Evolutionary conservation across 2,113 vertebrate species (phyloP), one percentile per base, ranked within the genome.

Genomic region (Felis chaus): DNA sequence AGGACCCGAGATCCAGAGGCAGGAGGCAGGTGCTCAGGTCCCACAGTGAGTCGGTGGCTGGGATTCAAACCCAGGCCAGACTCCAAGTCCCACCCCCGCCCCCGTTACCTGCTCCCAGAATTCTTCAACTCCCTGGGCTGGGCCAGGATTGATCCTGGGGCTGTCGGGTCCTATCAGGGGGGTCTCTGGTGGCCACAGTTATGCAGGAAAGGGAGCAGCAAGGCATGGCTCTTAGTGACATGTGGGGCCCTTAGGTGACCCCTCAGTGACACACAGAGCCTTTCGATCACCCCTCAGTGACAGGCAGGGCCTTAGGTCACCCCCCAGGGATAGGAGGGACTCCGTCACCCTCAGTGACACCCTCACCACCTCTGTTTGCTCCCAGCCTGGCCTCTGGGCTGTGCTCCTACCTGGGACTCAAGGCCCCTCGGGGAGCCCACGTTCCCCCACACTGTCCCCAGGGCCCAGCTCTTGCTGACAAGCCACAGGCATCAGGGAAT

Each of bases 1-100:
- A 82, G 12, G 69, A 39, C 12, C 50, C 1, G 0, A 71, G 14
- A 12, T 7, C n/a, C 14, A 45, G 11, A 15, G 10, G 25, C 0
- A 7, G 19, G 27, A 39, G 7, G 45, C 25, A 23, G 73, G 13
- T n/a, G 27, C 48, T 93, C n/a, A 33, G 2, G 27, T 45, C 79
- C 11, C 12, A 1, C 73, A 29, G 6, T 29, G 48, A 33, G 63
- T n/a, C 68, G 5, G 45, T 0, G 41, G 19, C 88, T 86, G 21
- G 5, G 50, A 84, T 29, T 23, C 66, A 19, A 69, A 89, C 33
- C 61, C 83, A 50, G 48, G 3, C 13, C 55, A 11, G 36, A 69
- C 41, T 63, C 48, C 53, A 61, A 23, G 9, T 16, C 3, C 15
- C 33, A 82, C 65, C 25, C 31, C 10, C 1, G 11, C 19, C 6